Evolutionary conservation across 2,888 invertebrate genomes (phyloP).

Genomic region (Sthenelais limicola): DNA sequence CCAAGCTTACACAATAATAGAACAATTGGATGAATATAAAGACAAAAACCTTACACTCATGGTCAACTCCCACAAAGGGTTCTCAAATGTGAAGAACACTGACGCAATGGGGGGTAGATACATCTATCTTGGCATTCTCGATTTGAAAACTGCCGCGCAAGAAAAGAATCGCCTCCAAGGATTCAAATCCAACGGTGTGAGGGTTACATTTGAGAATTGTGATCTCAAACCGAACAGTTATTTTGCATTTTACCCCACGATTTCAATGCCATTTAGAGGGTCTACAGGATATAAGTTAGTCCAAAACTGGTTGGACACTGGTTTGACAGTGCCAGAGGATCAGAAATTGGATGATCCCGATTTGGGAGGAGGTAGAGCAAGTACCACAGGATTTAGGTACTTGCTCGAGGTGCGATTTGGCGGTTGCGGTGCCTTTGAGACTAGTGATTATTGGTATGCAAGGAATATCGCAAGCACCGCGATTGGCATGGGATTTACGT

Average conservation of each 20-base stretch:
- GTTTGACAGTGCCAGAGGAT: too few relatives aligned
- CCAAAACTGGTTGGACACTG: too few relatives aligned
- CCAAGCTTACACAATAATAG: not conserved
- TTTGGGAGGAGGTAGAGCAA: not conserved
- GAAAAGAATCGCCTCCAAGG: conserved; percentile 1
- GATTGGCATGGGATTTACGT: conserved; percentile 10
- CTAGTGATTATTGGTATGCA: conserved; percentile 5
- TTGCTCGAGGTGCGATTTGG: conserved; percentile 13
- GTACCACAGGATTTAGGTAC: not conserved
- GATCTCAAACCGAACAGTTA: conserved; percentile 19
- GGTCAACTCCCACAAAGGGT: conserved; percentile 12
- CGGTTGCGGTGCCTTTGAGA: conserved; percentile 28
- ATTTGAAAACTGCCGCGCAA: conserved; percentile 1
- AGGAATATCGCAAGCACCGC: not conserved
- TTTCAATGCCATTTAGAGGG: too few relatives aligned
- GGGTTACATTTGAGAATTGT: conserved; percentile 4
- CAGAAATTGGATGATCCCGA: too few relatives aligned
- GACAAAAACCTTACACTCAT: not conserved
- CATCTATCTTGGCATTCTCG: conserved; percentile 20
- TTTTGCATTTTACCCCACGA: conserved; percentile 28
- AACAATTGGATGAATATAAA: not conserved
- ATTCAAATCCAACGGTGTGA: conserved; percentile 5
- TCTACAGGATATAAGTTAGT: too few relatives aligned
- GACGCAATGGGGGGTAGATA: conserved; percentile 8
- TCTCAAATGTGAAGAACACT: conserved; percentile 1